A percentile compares a stretch with the other conserved stretches of the same genome.
These are phyloP conservation scores for Drosophila anceps DNA, from an alignment of 2,888 invertebrate species.

Conservation along the genomic window DNA sequence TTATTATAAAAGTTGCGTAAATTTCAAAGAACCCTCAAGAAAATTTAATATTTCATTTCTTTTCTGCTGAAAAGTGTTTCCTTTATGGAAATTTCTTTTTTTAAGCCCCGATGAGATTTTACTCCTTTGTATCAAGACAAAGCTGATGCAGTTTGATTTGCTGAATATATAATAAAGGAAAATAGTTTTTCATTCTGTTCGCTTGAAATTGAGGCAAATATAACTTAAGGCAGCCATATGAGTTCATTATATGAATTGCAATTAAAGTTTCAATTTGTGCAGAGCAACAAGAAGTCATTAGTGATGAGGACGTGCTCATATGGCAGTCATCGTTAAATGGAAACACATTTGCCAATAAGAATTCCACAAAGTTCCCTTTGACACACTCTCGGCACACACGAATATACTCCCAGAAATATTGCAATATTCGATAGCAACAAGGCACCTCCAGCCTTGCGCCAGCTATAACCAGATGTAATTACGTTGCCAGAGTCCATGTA, in stretches of 20 bases:
- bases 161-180: not conserved
- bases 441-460: not conserved
- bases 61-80: no score
- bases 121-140: no score
- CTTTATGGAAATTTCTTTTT: no score
- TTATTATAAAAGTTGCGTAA: no score
- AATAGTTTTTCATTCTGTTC: not conserved
- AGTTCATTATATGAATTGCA: not conserved
- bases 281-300: not conserved
- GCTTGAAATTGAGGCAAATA: not conserved
- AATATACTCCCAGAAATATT: not conserved
- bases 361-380: slow-evolving; percentile 5
- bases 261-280: not conserved
- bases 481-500: not conserved
- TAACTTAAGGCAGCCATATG: not conserved
- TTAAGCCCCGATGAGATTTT: no score
- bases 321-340: slow-evolving; percentile 5
- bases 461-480: slow-evolving; percentile 5
- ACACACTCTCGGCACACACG: not conserved
- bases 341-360: slow-evolving; percentile 7
- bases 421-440: slow-evolving; percentile 1
- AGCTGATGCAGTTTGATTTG: no score
- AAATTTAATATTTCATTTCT: no score
- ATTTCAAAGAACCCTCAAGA: no score
- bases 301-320: not conserved